Conservation (phyloP, 2,113 vertebrate genomes). For the Hippocampus barbouri region DNA sequence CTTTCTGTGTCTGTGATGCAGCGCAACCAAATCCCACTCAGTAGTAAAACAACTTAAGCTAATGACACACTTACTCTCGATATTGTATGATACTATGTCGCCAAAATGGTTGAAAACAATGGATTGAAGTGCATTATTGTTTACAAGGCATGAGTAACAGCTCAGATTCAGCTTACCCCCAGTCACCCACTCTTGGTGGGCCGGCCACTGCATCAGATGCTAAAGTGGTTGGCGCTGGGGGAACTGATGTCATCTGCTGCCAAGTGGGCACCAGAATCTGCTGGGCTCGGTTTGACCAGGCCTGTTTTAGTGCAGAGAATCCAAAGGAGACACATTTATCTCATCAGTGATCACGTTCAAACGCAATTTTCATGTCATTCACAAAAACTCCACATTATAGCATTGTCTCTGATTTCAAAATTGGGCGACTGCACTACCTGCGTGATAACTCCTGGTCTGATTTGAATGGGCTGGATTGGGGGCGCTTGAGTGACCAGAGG, state of each 20-base stretch:
- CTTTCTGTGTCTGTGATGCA: conserved; percentile 22
- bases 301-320: conserved; percentile 60
- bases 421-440: conserved; percentile 75
- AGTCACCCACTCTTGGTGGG: conserved; percentile 91
- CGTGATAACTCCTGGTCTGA: conserved; percentile 89
- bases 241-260: conserved; percentile 87
- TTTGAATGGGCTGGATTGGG: conserved; percentile 87
- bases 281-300: conserved; percentile 89
- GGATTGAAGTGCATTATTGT: neutral
- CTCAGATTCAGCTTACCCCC: conserved; percentile 79
- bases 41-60: conserved; percentile 17
- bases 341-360: conserved; percentile 5
- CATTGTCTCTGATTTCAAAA: neutral
- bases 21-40: conserved; percentile 14
- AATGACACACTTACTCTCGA: conserved; percentile 4
- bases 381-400: neutral
- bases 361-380: neutral
- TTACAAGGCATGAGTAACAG: conserved; percentile 2
- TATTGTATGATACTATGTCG: neutral
- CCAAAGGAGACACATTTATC: neutral
- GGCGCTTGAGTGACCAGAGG: conserved; percentile 90
- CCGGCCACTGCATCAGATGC: conserved; percentile 87
- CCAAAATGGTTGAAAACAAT: neutral
- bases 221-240: conserved; percentile 80
- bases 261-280: conserved; percentile 92